These are phyloP conservation scores for Eustalomyia histrio DNA, from an alignment of 2,888 invertebrate species.

Conservation along the genomic window DNA sequence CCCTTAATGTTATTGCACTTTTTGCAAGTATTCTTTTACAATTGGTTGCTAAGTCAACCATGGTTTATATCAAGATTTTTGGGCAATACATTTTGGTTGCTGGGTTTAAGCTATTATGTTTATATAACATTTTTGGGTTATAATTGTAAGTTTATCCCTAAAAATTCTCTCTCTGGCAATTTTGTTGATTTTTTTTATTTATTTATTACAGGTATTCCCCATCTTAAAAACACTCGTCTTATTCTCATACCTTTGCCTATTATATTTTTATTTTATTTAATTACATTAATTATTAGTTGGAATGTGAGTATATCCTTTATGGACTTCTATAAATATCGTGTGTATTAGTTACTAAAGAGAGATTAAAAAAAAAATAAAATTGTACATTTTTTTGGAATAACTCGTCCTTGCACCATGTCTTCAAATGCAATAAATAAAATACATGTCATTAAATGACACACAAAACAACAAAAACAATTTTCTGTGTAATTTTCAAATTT, in stretches of 20 bases:
- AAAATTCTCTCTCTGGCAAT: too few species aligned
- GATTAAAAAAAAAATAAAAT: too few species aligned
- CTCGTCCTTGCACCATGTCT: too few species aligned
- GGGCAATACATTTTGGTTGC: conserved; percentile 96
- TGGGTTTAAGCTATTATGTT: conserved; percentile 93
- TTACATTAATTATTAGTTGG: conserved; percentile 88
- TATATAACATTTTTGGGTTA: conserved; percentile 99
- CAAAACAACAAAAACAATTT: neutral
- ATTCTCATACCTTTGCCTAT: conserved; percentile 92
- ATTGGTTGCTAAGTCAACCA: conserved; percentile 88
- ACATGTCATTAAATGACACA: too few species aligned
- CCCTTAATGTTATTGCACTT: conserved; percentile 95
- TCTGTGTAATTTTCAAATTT: neutral
- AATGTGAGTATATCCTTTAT: conserved; percentile 91
- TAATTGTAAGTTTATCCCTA: conserved; percentile 85
- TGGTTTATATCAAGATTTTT: conserved; percentile 90
- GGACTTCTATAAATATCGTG: conserved; percentile 90
- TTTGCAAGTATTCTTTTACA: conserved; percentile 93
- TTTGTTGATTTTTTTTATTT: neutral
- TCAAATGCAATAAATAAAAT: too few species aligned
- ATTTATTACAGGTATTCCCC: conserved; percentile 86
- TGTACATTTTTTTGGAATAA: too few species aligned
- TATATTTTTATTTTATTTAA: conserved; percentile 87
- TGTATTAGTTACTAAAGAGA: conserved; percentile 81
- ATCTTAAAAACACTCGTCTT: conserved; percentile 90